phyloP scores from a whole-genome alignment of 2,888 invertebrate genomes.

The Syrista parreyssii region DNA sequence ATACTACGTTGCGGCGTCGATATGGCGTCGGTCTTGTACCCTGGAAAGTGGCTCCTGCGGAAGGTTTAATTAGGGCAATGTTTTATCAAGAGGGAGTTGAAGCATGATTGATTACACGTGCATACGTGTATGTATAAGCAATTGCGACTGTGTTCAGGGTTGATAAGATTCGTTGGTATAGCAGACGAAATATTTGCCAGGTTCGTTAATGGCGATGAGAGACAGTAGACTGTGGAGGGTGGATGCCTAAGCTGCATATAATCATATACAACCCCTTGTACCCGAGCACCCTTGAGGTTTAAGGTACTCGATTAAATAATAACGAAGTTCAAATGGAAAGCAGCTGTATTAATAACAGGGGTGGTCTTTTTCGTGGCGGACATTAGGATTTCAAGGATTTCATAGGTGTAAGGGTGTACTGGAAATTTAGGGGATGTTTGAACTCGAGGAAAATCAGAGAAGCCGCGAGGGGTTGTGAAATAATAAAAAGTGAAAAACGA shows the following conservation, averaged over 20 bases:
- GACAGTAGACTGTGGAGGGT: neutral
- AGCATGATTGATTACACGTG: slow-evolving; percentile 39
- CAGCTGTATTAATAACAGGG: too few relatives aligned
- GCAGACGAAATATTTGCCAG: neutral
- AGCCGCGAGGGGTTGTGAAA: too few relatives aligned
- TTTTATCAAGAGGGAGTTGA: slow-evolving; percentile 36
- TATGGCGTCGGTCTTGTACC: slow-evolving; percentile 10
- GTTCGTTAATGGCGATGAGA: neutral
- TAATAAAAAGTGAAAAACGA: too few relatives aligned
- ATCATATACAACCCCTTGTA: neutral
- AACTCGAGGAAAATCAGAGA: too few relatives aligned
- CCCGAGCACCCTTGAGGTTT: slow-evolving; percentile 5
- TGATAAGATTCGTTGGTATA: neutral
- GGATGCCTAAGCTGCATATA: neutral
- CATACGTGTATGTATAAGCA: neutral
- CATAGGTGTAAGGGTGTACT: too few relatives aligned
- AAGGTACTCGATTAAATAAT: neutral
- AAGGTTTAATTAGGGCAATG: slow-evolving; percentile 36
- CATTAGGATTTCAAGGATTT: too few relatives aligned
- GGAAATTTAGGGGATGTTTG: too few relatives aligned
- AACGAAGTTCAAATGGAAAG: too few relatives aligned
- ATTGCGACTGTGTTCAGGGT: neutral
- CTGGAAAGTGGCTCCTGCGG: slow-evolving; percentile 3
- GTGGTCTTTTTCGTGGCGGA: too few relatives aligned
- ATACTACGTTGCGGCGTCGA: neutral